Evolutionary conservation across 2,888 invertebrate genomes (phyloP).

Genomic region (Matsumyia berberina): DNA sequence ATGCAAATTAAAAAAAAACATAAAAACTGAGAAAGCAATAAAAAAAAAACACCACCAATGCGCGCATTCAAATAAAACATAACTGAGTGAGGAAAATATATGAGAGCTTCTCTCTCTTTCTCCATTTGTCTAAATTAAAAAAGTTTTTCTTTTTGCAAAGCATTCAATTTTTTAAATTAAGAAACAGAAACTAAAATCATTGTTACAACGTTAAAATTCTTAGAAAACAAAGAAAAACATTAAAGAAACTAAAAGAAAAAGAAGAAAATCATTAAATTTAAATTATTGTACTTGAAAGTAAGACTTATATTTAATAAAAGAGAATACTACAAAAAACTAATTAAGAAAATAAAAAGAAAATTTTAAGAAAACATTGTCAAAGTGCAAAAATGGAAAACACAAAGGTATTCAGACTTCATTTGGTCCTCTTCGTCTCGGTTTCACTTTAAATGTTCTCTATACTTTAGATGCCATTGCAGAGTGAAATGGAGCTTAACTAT

Average conservation of each 20-base stretch:
- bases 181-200: slow-evolving; percentile 19
- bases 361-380: background rate
- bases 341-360: background rate
- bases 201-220: slow-evolving; percentile 30
- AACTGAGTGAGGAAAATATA: slow-evolving; percentile 4
- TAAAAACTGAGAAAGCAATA: slow-evolving; percentile 9
- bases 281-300: slow-evolving; percentile 83
- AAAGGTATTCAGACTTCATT: background rate
- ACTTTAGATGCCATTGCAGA: no score
- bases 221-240: slow-evolving; percentile 28
- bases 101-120: slow-evolving; percentile 1
- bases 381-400: slow-evolving; percentile 2
- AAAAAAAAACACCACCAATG: slow-evolving; percentile 30
- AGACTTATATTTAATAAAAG: slow-evolving; percentile 82
- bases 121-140: slow-evolving; percentile 1
- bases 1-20: slow-evolving; percentile 8
- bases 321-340: slow-evolving; percentile 11
- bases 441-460: background rate
- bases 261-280: slow-evolving; percentile 78
- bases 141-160: slow-evolving; percentile 47
- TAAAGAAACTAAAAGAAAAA: slow-evolving; percentile 36
- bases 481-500: no score
- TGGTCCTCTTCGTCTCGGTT: slow-evolving; percentile 10
- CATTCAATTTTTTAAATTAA: slow-evolving; percentile 41
- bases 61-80: slow-evolving; percentile 10